Conservation (phyloP, 2,113 vertebrate species). For the Coptodon bakossiorum region DNA sequence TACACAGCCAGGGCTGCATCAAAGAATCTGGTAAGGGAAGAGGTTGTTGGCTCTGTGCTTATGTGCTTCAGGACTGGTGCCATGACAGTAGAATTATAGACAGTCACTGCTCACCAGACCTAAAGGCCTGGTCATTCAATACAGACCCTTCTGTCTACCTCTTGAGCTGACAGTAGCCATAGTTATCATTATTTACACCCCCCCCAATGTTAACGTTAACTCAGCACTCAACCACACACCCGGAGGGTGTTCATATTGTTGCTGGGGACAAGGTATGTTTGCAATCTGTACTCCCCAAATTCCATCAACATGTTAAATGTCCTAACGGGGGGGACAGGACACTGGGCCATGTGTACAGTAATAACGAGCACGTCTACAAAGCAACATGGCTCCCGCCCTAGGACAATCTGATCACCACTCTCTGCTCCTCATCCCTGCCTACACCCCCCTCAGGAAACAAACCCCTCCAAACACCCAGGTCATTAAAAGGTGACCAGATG, state of each 20-base stretch:
- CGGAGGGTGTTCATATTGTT: background rate
- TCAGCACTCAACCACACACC: background rate
- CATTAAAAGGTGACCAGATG: background rate
- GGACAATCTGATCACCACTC: background rate
- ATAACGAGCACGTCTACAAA: fast-evolving
- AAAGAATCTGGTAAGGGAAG: background rate
- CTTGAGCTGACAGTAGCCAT: fast-evolving
- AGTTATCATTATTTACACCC: background rate
- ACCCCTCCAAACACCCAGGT: background rate
- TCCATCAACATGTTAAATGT: background rate
- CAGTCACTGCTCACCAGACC: background rate
- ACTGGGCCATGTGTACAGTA: background rate
- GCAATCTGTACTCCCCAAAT: background rate
- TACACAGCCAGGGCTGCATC: background rate
- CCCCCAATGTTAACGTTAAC: background rate
- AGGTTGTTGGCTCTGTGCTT: background rate
- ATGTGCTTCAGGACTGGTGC: background rate
- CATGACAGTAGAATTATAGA: background rate
- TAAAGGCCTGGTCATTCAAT: background rate
- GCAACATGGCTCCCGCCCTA: background rate
- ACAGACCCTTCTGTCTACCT: background rate
- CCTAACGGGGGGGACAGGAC: fast-evolving
- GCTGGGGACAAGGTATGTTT: background rate
- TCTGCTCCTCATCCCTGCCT: background rate
- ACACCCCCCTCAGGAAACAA: background rate